These are phyloP conservation scores for Lates japonicus DNA, from an alignment of 2,797 vertebrate species.

Conservation along the genomic window DNA sequence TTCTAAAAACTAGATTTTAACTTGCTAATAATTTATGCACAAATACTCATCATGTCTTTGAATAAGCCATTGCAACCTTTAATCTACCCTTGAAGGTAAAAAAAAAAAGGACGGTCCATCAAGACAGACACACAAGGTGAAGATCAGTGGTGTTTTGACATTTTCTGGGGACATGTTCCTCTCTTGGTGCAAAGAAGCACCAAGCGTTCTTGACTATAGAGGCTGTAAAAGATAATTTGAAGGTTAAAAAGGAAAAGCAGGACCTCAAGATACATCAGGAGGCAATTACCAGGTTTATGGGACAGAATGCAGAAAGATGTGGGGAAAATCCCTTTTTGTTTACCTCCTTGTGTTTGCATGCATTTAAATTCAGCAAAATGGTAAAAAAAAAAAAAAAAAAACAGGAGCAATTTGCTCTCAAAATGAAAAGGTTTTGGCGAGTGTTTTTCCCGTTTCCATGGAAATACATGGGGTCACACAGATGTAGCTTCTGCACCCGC, in stretches of 20 bases:
- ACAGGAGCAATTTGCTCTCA: too few species aligned
- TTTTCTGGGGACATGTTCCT: background rate
- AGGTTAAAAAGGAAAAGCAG: background rate
- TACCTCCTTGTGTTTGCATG: background rate
- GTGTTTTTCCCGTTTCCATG: too few species aligned
- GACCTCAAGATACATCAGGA: conserved; percentile 10
- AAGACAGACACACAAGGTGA: background rate
- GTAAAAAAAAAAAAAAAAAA: too few species aligned
- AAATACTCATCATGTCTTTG: background rate
- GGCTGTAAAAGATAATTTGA: background rate
- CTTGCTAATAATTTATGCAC: background rate
- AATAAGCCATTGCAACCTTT: background rate
- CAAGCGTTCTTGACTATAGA: background rate
- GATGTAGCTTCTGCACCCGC: too few species aligned
- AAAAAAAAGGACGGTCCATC: background rate
- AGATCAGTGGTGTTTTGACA: conserved; percentile 5
- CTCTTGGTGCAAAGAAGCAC: background rate
- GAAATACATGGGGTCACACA: too few species aligned
- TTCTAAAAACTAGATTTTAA: background rate
- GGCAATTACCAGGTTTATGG: background rate
- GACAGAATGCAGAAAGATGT: background rate
- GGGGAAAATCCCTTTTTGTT: background rate
- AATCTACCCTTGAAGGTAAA: background rate
- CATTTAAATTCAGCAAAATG: too few species aligned
- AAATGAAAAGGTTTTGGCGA: too few species aligned